Percentiles rank a stretch among this genome's conserved stretches.
Conservation (phyloP, 1,140 invertebrate genomes). For the Drosophila kurseongensis region DNA sequence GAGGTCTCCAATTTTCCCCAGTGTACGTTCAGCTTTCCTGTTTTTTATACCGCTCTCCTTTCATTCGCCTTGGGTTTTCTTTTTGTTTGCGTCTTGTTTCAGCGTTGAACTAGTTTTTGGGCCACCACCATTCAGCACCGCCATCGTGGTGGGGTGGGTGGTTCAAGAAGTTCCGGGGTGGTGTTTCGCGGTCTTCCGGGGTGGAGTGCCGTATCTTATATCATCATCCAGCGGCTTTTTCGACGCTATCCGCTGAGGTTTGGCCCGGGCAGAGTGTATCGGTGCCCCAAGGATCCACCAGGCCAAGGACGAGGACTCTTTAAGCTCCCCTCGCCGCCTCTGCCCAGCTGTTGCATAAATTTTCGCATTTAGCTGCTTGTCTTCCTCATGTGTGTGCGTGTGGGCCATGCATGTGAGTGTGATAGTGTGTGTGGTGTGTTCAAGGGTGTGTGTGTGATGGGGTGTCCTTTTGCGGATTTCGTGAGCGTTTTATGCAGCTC, state of each 20-base stretch:
- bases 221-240: slow-evolving; percentile 36
- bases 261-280: slow-evolving; percentile 7
- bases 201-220: slow-evolving; percentile 26
- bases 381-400: slow-evolving; percentile 22
- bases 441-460: slow-evolving; percentile 13
- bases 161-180: slow-evolving; percentile 34
- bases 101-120: slow-evolving; percentile 65
- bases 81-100: slow-evolving; percentile 53
- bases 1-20: neutral
- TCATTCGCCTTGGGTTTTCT: slow-evolving; percentile 21
- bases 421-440: neutral
- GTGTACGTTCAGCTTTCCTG: slow-evolving; percentile 25
- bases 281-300: slow-evolving; percentile 14
- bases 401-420: slow-evolving; percentile 2
- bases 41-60: slow-evolving; percentile 38
- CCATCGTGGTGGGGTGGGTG: slow-evolving; percentile 8
- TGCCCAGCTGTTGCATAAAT: slow-evolving; percentile 78
- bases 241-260: slow-evolving; percentile 1
- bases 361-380: slow-evolving; percentile 69
- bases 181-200: slow-evolving; percentile 1
- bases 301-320: slow-evolving; percentile 39
- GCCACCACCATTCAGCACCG: slow-evolving; percentile 24
- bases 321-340: slow-evolving; percentile 43
- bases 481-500: slow-evolving; percentile 71
- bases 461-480: slow-evolving; percentile 57